A percentile compares a stretch with the other conserved stretches of the same genome.
Conservation (phyloP, 92 coral and sea anemone genomes). For the Palythoa grandis region DNA sequence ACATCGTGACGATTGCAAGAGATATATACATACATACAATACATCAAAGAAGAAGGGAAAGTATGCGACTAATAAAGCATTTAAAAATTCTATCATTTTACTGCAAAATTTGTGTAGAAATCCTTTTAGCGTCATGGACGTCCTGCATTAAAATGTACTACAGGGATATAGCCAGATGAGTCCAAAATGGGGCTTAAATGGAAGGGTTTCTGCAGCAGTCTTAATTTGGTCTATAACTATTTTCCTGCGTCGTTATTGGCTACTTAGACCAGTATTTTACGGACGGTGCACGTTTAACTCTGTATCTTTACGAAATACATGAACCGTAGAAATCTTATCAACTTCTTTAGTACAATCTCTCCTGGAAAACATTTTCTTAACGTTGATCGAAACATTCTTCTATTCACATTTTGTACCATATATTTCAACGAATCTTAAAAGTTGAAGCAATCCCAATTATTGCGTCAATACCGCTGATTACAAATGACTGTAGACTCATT, state of each 20-base stretch:
- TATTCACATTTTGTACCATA: too few species aligned
- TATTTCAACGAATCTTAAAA: too few species aligned
- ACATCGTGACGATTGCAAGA: conserved; percentile 21
- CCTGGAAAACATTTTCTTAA: too few species aligned
- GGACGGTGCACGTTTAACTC: background rate
- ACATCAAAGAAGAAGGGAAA: background rate
- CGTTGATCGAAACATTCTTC: too few species aligned
- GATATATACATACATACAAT: background rate
- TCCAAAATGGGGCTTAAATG: background rate
- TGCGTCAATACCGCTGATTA: too few species aligned
- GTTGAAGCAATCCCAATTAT: too few species aligned
- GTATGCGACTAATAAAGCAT: background rate
- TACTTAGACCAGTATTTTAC: background rate
- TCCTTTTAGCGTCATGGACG: background rate
- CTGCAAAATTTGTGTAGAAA: conserved; percentile 1
- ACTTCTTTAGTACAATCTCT: too few species aligned
- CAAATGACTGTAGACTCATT: too few species aligned
- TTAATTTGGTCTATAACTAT: background rate
- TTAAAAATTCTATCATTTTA: background rate
- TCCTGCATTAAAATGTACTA: background rate
- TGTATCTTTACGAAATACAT: too few species aligned
- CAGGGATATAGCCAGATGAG: background rate
- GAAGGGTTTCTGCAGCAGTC: too few species aligned
- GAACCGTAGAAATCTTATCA: too few species aligned
- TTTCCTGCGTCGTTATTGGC: background rate